Evolutionary conservation across 1,140 invertebrate species (phyloP).

Genomic region (Cyclina sinensis): DNA sequence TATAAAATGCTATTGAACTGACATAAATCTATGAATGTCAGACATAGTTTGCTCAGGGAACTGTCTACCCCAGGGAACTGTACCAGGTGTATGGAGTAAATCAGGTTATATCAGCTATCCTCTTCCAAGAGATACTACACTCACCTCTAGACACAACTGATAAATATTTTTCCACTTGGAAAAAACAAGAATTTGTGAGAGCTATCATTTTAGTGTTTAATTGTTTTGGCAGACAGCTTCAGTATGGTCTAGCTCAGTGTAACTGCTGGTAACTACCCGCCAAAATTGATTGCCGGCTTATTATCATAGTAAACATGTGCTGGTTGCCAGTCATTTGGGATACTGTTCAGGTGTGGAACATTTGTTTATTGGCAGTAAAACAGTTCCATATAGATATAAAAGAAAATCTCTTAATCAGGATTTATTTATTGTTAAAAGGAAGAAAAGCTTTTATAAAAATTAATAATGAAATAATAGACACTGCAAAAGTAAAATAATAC

Average conservation of each 20-base stretch:
- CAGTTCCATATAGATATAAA: neutral
- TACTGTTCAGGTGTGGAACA: neutral
- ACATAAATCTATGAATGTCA: neutral
- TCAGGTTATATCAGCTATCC: neutral
- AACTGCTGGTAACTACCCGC: constrained; percentile 14
- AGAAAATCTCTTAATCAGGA: constrained; percentile 22
- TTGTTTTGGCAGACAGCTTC: constrained; percentile 32
- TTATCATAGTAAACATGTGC: constrained; percentile 45
- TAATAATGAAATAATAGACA: no score
- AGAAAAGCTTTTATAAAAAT: no score
- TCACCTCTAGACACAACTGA: constrained; percentile 11
- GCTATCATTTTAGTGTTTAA: constrained; percentile 15
- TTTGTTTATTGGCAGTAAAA: neutral
- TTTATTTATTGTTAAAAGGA: constrained; percentile 1
- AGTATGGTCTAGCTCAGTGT: constrained; percentile 41
- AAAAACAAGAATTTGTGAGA: constrained; percentile 23
- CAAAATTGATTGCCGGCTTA: neutral
- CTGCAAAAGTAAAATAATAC: no score
- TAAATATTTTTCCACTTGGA: neutral
- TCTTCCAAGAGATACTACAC: constrained; percentile 6
- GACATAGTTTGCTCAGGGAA: neutral
- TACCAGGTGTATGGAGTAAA: neutral
- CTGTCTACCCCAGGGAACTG: neutral
- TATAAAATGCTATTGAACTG: neutral
- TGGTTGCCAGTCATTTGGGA: constrained; percentile 7